Conservation (phyloP, 2,113 vertebrate species). For the Struthio camelus region DNA sequence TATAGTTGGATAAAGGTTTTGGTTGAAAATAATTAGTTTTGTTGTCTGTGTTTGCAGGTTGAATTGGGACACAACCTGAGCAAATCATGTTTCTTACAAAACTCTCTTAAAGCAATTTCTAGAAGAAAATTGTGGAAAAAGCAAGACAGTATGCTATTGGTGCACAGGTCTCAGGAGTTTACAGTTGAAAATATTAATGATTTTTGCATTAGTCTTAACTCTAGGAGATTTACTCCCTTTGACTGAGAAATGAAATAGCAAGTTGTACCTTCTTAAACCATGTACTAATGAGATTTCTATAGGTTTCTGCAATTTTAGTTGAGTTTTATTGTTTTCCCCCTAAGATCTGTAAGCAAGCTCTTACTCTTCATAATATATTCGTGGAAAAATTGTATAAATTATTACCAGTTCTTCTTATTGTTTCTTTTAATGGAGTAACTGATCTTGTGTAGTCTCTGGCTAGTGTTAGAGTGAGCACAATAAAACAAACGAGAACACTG, state of each 20-base stretch:
- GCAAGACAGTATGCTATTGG: constrained; percentile 9
- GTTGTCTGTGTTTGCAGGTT: constrained; percentile 32
- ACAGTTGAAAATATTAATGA: constrained; percentile 34
- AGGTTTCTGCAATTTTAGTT: not conserved
- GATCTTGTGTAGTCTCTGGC: not conserved
- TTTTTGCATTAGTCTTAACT: constrained; percentile 24
- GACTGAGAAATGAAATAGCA: not conserved
- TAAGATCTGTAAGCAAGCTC: not conserved
- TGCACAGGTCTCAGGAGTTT: not conserved
- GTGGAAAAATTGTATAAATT: not conserved
- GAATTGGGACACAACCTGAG: constrained; percentile 25
- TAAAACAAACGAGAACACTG: not conserved
- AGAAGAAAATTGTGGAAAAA: constrained; percentile 34
- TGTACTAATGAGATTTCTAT: constrained; percentile 12
- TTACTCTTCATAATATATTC: not conserved
- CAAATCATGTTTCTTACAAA: constrained; percentile 39
- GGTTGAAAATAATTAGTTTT: constrained; percentile 51
- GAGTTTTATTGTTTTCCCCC: not conserved
- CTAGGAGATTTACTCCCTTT: not conserved
- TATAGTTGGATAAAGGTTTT: not conserved
- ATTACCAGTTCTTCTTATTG: not conserved
- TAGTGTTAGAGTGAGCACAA: not conserved
- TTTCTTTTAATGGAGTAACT: not conserved
- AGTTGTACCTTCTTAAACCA: not conserved
- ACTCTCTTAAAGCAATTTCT: constrained; percentile 42